phyloP scores from a whole-genome alignment of 2,888 invertebrate genomes.

The Pristionchus exspectatus region DNA sequence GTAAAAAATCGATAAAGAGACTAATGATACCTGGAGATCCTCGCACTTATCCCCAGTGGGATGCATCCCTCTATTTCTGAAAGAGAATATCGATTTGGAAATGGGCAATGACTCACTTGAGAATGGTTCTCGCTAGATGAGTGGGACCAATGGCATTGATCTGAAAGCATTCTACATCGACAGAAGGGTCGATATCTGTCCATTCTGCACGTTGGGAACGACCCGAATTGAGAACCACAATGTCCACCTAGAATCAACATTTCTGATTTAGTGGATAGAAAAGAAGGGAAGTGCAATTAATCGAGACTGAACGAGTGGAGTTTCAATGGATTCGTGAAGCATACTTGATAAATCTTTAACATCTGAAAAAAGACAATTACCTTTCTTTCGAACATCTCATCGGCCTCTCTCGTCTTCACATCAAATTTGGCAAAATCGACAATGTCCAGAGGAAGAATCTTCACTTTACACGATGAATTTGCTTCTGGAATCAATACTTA shows the following conservation, averaged over 20 bases:
- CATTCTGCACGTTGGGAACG: conserved; percentile 52
- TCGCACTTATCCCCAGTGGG: conserved; percentile 35
- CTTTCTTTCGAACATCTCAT: conserved; percentile 38
- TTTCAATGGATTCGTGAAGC: neutral
- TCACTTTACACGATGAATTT: conserved; percentile 35
- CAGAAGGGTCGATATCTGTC: conserved; percentile 83
- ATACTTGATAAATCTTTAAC: neutral
- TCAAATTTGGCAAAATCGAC: neutral
- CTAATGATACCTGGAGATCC: conserved; percentile 27
- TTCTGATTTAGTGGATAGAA: neutral
- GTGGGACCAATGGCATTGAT: conserved; percentile 87
- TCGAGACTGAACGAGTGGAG: neutral
- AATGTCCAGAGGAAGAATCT: conserved; percentile 40
- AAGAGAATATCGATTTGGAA: neutral
- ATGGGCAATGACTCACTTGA: neutral
- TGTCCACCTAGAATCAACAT: conserved; percentile 39
- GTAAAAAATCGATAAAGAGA: neutral
- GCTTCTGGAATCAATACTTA: neutral
- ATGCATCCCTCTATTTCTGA: conserved; percentile 42
- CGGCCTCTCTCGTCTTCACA: neutral
- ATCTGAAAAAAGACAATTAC: neutral
- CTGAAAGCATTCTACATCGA: conserved; percentile 87
- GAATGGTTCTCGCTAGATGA: conserved; percentile 83
- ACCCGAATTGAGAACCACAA: conserved; percentile 53
- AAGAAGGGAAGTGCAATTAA: neutral